These are phyloP conservation scores for Clarias fuscus DNA, from an alignment of 2,797 vertebrate genomes.

Conservation along the genomic window DNA sequence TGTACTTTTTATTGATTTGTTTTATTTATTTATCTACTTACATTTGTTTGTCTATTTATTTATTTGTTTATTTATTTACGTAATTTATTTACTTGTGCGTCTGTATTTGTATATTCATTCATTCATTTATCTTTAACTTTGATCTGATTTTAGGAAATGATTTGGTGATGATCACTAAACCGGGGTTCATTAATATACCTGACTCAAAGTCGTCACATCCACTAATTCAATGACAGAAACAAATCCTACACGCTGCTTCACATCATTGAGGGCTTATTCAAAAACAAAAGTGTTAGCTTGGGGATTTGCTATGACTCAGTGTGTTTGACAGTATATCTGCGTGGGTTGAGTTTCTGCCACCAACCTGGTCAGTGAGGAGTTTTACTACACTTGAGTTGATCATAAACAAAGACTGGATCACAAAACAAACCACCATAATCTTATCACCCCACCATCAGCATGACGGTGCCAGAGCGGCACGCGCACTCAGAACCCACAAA, in stretches of 20 bases:
- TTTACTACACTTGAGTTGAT: background rate
- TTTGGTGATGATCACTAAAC: background rate
- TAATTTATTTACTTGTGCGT: too few relatives aligned
- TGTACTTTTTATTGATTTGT: too few relatives aligned
- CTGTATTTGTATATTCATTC: background rate
- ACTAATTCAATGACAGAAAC: slow-evolving; percentile 5
- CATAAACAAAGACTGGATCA: background rate
- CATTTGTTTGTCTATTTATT: too few relatives aligned
- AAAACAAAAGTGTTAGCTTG: background rate
- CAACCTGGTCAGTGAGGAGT: background rate
- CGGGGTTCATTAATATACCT: slow-evolving; percentile 1
- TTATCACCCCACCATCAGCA: background rate
- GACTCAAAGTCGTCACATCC: background rate
- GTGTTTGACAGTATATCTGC: background rate
- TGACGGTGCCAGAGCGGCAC: background rate
- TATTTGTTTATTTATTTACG: too few relatives aligned
- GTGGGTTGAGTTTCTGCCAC: background rate
- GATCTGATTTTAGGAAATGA: slow-evolving; percentile 15
- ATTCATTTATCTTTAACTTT: background rate
- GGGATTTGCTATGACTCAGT: slow-evolving; percentile 20
- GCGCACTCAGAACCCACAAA: background rate
- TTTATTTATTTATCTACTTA: too few relatives aligned
- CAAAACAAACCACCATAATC: background rate
- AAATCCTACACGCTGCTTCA: background rate
- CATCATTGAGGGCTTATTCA: background rate